These are phyloP conservation scores for Drosophila littoralis DNA, from an alignment of 1,140 invertebrate species.

Conservation along the genomic window DNA sequence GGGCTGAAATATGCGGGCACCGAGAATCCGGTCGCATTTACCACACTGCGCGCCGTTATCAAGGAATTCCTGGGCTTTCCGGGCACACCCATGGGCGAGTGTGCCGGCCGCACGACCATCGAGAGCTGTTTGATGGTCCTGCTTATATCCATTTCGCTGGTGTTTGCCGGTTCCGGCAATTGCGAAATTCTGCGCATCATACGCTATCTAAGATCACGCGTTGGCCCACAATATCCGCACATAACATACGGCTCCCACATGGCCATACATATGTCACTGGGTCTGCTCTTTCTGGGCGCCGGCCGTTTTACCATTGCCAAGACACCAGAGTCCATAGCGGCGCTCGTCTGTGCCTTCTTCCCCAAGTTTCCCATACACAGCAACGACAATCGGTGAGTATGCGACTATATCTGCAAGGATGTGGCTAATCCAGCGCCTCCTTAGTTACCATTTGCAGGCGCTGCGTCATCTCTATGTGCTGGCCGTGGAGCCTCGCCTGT, in stretches of 20 bases:
- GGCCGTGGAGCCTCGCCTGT: slow-evolving; percentile 93
- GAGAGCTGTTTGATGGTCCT: slow-evolving; percentile 95
- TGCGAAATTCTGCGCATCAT: slow-evolving; percentile 94
- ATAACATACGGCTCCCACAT: slow-evolving; percentile 96
- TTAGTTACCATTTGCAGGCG: slow-evolving; percentile 95
- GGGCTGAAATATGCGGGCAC: slow-evolving; percentile 97
- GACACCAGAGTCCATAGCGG: slow-evolving; percentile 92
- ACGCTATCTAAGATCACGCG: slow-evolving; percentile 91
- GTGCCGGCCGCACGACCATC: slow-evolving; percentile 94
- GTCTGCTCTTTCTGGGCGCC: slow-evolving; percentile 96
- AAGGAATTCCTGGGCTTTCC: slow-evolving; percentile 84
- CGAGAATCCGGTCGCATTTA: slow-evolving; percentile 92
- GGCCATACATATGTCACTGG: slow-evolving; percentile 96
- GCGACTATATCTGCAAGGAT: too few relatives aligned
- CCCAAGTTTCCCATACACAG: slow-evolving; percentile 98
- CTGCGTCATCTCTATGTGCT: slow-evolving; percentile 97
- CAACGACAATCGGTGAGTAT: slow-evolving; percentile 91
- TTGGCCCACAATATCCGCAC: slow-evolving; percentile 87
- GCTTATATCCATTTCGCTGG: slow-evolving; percentile 86
- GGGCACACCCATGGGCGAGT: slow-evolving; percentile 90
- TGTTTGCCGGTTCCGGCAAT: slow-evolving; percentile 97
- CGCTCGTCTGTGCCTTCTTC: slow-evolving; percentile 96
- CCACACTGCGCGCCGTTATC: slow-evolving; percentile 86
- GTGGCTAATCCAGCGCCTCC: background rate
- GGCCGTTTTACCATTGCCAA: slow-evolving; percentile 95